These are phyloP conservation scores for Acipenser oxyrinchus DNA, from an alignment of 2,797 vertebrate species.

Conservation along the genomic window DNA sequence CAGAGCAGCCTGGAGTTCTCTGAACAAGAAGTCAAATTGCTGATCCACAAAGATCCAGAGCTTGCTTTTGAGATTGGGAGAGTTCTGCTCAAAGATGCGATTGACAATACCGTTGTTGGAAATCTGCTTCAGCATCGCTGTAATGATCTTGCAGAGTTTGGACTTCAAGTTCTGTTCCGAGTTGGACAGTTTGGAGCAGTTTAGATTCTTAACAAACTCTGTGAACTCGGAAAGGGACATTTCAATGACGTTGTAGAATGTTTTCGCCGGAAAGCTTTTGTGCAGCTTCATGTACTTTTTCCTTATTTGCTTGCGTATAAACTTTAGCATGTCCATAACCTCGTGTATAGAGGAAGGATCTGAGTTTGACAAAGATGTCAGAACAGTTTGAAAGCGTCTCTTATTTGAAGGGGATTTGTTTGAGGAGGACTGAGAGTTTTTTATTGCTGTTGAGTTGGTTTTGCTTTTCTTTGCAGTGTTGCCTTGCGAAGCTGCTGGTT, in stretches of 20 bases:
- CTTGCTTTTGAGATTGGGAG: constrained; percentile 82
- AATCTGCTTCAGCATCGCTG: constrained; percentile 69
- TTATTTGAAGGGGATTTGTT: constrained; percentile 43
- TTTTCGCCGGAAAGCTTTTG: constrained; percentile 77
- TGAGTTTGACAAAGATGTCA: constrained; percentile 43
- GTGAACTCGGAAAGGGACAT: constrained; percentile 78
- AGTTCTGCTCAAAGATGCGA: constrained; percentile 84
- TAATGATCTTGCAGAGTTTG: constrained; percentile 69
- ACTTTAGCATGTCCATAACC: constrained; percentile 77
- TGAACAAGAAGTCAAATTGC: constrained; percentile 84
- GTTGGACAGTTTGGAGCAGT: constrained; percentile 67
- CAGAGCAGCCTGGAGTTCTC: constrained; percentile 64
- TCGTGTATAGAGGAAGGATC: constrained; percentile 67
- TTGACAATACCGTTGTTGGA: constrained; percentile 84
- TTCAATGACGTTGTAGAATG: constrained; percentile 83
- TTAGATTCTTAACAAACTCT: constrained; percentile 71
- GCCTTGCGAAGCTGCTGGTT: constrained; percentile 22
- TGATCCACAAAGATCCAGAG: constrained; percentile 90
- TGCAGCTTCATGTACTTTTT: constrained; percentile 97
- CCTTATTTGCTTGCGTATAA: constrained; percentile 72
- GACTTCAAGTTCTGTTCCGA: constrained; percentile 62
- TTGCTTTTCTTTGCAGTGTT: constrained; percentile 14
- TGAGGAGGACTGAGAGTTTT: not conserved
- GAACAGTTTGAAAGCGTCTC: constrained; percentile 59
- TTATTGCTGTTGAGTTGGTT: constrained; percentile 7